These are phyloP conservation scores for Tromatobia lineatoria DNA, from an alignment of 2,888 invertebrate genomes.

Conservation along the genomic window DNA sequence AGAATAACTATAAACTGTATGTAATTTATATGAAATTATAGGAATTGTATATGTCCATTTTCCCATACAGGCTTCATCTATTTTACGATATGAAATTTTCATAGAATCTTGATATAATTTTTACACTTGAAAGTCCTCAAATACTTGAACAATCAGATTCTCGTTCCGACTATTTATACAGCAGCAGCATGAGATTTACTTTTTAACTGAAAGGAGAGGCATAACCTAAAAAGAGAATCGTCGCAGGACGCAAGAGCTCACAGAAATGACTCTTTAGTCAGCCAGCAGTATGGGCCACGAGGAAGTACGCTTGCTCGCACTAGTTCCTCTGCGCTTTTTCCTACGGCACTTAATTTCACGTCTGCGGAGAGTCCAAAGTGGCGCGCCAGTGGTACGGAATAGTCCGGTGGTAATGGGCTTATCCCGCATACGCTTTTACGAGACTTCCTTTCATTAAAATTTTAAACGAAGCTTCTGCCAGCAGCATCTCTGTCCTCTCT, in stretches of 20 bases:
- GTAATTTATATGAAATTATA: too few species aligned
- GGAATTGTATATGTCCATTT: too few species aligned
- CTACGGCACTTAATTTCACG: constrained; percentile 60
- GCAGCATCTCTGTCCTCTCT: constrained; percentile 11
- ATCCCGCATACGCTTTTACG: constrained; percentile 73
- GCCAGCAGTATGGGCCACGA: constrained; percentile 8
- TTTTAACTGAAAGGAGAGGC: background rate
- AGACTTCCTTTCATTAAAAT: constrained; percentile 73
- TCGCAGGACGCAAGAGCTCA: background rate
- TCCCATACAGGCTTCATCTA: too few species aligned
- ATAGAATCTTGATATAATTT: too few species aligned
- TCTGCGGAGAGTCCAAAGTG: constrained; percentile 53
- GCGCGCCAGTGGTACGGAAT: constrained; percentile 54
- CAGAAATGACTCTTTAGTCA: constrained; percentile 45
- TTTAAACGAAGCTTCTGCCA: constrained; percentile 65
- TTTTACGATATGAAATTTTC: too few species aligned
- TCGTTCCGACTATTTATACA: constrained; percentile 16
- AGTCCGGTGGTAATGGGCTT: constrained; percentile 72
- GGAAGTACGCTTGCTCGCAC: constrained; percentile 45
- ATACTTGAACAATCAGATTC: constrained; percentile 11
- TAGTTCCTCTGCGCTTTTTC: constrained; percentile 44
- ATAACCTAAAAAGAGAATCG: constrained; percentile 1
- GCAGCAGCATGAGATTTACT: constrained; percentile 6
- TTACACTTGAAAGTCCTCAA: background rate
- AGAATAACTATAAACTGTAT: too few species aligned